Evolutionary conservation across 2,113 vertebrate genomes (phyloP).

Genomic region (Nothoprocta perdicaria): DNA sequence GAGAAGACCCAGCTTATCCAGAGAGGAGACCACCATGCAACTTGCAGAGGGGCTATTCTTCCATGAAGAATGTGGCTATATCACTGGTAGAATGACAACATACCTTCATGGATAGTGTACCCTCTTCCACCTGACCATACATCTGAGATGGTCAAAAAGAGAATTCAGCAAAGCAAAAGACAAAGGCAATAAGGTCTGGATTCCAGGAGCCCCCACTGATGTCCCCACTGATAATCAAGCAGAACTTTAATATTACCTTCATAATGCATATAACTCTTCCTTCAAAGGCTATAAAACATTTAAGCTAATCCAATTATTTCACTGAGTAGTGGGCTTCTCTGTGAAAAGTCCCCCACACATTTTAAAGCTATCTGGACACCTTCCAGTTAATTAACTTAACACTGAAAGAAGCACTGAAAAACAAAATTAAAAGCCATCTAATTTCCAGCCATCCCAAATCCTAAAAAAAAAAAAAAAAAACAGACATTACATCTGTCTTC

Average conservation of each 20-base stretch:
- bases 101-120: too few relatives aligned
- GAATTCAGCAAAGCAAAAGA: background rate
- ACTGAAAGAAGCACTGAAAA: constrained; percentile 54
- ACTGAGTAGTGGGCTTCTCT: constrained; percentile 11
- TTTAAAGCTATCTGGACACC: constrained; percentile 52
- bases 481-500: constrained; percentile 30
- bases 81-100: too few relatives aligned
- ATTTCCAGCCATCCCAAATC: constrained; percentile 25
- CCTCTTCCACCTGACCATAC: background rate
- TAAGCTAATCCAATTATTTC: constrained; percentile 56
- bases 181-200: background rate
- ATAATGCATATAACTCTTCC: background rate
- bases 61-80: background rate
- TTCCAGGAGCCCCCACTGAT: background rate
- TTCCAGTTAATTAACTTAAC: constrained; percentile 74
- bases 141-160: background rate
- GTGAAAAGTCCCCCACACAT: constrained; percentile 15
- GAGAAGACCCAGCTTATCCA: background rate
- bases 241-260: background rate
- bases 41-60: background rate
- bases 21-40: background rate
- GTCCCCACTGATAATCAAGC: background rate
- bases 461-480: background rate
- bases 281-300: constrained; percentile 29
- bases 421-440: constrained; percentile 61